Evolutionary conservation across 2,797 vertebrate genomes (phyloP).

Genomic region (Oceanodroma leucorhoa): DNA sequence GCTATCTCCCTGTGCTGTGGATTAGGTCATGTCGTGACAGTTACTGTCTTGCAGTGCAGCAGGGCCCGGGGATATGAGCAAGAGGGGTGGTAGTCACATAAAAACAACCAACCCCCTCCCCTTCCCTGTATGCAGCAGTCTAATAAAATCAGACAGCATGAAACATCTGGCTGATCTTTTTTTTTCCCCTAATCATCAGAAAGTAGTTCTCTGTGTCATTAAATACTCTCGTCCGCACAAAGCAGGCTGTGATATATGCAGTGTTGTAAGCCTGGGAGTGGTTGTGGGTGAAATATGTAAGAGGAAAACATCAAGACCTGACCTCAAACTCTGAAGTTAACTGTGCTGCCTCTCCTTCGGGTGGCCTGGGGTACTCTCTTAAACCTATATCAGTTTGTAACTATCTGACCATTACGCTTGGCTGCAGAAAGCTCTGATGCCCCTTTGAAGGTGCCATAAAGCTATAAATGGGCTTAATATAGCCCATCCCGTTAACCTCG

Average conservation of each 20-base stretch:
- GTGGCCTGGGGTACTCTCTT: neutral
- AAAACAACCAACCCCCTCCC: neutral
- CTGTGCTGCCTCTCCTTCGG: neutral
- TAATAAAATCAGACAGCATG: neutral
- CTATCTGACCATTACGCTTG: neutral
- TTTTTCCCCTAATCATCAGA: neutral
- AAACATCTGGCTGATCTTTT: neutral
- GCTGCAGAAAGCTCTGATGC: neutral
- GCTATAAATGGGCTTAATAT: constrained; percentile 5
- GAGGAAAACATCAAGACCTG: constrained; percentile 4
- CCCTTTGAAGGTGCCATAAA: neutral
- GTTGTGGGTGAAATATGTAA: neutral
- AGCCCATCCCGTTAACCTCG: neutral
- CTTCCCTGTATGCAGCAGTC: neutral
- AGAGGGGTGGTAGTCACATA: neutral
- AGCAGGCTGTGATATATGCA: neutral
- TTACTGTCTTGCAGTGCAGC: neutral
- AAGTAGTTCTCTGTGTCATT: constrained; percentile 37
- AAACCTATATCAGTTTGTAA: neutral
- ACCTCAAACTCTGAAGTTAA: constrained; percentile 26
- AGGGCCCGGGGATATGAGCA: neutral
- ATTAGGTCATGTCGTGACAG: neutral
- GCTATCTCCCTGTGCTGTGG: neutral
- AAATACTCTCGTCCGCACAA: neutral
- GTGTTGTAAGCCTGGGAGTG: neutral